These are phyloP conservation scores for Cinclus mexicanus DNA, from an alignment of 2,113 vertebrate genomes.

Conservation along the genomic window DNA sequence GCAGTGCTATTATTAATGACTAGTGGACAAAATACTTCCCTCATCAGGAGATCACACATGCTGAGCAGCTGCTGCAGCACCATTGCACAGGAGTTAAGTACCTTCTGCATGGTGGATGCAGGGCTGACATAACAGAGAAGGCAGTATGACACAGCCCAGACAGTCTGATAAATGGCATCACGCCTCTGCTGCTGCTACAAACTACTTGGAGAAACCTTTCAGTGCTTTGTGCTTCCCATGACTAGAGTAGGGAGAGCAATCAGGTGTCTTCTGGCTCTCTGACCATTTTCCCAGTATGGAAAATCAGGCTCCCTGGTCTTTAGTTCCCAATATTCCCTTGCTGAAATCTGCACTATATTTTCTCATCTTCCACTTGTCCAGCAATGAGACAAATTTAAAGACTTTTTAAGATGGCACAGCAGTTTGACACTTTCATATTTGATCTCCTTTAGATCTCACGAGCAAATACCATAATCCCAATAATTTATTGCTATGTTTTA, in stretches of 20 bases:
- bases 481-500: background rate
- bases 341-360: background rate
- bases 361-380: background rate
- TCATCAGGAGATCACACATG: background rate
- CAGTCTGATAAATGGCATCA: background rate
- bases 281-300: background rate
- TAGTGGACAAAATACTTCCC: background rate
- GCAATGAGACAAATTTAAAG: background rate
- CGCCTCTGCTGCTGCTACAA: background rate
- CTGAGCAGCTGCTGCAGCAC: background rate
- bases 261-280: background rate
- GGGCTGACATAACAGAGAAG: background rate
- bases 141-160: background rate
- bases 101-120: background rate
- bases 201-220: background rate
- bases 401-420: background rate
- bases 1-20: background rate
- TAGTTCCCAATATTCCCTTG: background rate
- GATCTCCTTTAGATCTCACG: background rate
- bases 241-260: accelerated
- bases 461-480: background rate
- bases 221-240: background rate
- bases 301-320: background rate
- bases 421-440: background rate
- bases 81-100: background rate